phyloP scores from a whole-genome alignment of 2,888 invertebrate species.

The Mesorhabditis belari region DNA sequence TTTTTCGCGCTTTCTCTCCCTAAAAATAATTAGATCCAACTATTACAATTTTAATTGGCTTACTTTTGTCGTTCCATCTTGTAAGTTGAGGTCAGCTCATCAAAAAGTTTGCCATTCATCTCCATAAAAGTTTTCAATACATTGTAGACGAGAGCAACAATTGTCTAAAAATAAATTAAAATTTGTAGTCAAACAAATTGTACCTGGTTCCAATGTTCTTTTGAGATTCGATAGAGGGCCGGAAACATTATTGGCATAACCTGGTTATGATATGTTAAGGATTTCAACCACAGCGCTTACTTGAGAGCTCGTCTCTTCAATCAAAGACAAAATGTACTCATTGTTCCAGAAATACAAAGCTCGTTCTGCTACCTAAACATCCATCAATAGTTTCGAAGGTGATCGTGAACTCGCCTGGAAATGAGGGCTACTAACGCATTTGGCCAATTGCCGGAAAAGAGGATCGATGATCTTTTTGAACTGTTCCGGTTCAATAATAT shows the following conservation, averaged over 20 bases:
- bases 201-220: conserved; percentile 96
- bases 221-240: conserved; percentile 84
- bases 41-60: conserved; percentile 39
- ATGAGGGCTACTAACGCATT: conserved; percentile 98
- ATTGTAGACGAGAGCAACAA: conserved; percentile 97
- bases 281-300: conserved; percentile 8
- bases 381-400: too few species aligned
- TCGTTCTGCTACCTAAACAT: conserved; percentile 83
- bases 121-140: conserved; percentile 99
- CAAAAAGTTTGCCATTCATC: conserved; percentile 99
- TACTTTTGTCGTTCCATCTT: conserved; percentile 98
- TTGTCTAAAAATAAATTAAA: too few species aligned
- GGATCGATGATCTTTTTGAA: conserved; percentile 97
- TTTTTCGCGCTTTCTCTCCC: conserved; percentile 90
- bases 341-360: conserved; percentile 99
- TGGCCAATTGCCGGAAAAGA: conserved; percentile 93
- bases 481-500: conserved; percentile 98
- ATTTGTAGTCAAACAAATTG: conserved; percentile 10
- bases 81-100: conserved; percentile 95
- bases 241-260: conserved; percentile 99
- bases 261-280: conserved; percentile 53
- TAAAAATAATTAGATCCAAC: conserved; percentile 56
- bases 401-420: conserved; percentile 74
- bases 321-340: conserved; percentile 97
- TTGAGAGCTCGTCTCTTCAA: conserved; percentile 91